A percentile compares a stretch with the other conserved stretches of the same genome.
Conservation (phyloP, 2,113 vertebrate species). For the Fukomys damarensis region DNA sequence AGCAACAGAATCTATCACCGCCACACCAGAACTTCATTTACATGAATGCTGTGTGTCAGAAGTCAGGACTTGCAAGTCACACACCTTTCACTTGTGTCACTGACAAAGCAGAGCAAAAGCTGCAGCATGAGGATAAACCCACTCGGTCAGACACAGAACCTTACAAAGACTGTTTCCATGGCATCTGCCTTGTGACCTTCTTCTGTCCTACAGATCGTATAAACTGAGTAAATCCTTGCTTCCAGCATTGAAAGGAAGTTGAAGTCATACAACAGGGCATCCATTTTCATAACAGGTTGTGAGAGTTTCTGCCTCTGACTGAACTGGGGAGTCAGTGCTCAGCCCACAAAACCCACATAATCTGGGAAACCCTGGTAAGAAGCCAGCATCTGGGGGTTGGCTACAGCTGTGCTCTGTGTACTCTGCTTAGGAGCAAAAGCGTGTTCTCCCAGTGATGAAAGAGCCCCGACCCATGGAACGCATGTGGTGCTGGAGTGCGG, state of each 20-base stretch:
- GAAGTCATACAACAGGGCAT: background rate
- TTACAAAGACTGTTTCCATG: background rate
- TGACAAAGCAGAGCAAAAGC: slow-evolving; percentile 5
- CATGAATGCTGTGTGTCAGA: background rate
- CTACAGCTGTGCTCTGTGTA: slow-evolving; percentile 63
- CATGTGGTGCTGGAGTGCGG: slow-evolving; percentile 80
- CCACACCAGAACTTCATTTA: background rate
- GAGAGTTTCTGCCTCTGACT: slow-evolving; percentile 10
- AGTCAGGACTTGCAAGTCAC: background rate
- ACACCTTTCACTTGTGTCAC: background rate
- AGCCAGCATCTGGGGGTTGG: slow-evolving; percentile 48
- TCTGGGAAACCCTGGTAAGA: slow-evolving; percentile 70
- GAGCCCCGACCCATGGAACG: slow-evolving; percentile 80
- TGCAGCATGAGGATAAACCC: background rate
- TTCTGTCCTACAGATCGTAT: background rate
- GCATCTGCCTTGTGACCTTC: background rate
- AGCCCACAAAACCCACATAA: slow-evolving; percentile 60
- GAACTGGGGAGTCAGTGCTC: slow-evolving; percentile 66
- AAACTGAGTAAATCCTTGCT: background rate
- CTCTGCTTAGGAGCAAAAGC: slow-evolving; percentile 61
- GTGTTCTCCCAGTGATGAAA: slow-evolving; percentile 71
- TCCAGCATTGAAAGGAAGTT: background rate
- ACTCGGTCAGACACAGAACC: background rate
- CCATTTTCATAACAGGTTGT: background rate
- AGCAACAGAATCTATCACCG: background rate